A percentile compares a stretch with the other conserved stretches of the same genome.
Evolutionary conservation across 2,113 vertebrate genomes (phyloP).

Genomic region (Tragelaphus imberbis): DNA sequence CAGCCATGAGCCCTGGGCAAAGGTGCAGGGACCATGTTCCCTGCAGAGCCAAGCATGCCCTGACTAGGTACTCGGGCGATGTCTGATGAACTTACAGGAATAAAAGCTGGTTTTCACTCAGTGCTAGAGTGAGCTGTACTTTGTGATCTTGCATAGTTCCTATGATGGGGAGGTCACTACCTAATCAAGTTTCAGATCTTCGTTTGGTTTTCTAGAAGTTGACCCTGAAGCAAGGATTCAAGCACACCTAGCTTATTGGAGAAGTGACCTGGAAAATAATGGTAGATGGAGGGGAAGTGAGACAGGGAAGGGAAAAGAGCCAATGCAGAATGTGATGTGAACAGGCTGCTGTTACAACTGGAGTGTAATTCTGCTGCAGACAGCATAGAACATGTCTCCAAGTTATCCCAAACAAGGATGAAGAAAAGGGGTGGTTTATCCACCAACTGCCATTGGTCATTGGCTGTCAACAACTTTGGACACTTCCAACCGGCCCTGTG

Average conservation of each 20-base stretch:
- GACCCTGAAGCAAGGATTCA: background rate
- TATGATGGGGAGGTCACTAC: background rate
- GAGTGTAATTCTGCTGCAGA: background rate
- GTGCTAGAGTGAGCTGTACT: background rate
- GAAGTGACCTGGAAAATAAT: background rate
- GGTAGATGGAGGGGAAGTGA: background rate
- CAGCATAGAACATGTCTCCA: background rate
- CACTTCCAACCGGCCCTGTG: too few relatives aligned
- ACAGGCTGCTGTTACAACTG: fast-evolving
- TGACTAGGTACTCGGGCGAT: background rate
- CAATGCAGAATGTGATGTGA: background rate
- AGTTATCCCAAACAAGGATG: background rate
- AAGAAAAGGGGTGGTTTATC: background rate
- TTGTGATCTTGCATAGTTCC: background rate
- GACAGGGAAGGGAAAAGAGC: background rate
- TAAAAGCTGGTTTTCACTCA: background rate
- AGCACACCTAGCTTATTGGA: background rate
- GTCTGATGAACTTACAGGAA: background rate
- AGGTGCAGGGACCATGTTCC: background rate
- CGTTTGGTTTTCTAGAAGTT: background rate
- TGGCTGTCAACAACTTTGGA: background rate
- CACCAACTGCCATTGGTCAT: too few relatives aligned
- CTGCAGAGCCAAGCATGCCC: fast-evolving
- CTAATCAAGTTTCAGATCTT: background rate
- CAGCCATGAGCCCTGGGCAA: background rate